Percentiles rank a stretch among this genome's conserved stretches.
phyloP scores from a whole-genome alignment of 2,888 invertebrate species.

The Magallana nippona region DNA sequence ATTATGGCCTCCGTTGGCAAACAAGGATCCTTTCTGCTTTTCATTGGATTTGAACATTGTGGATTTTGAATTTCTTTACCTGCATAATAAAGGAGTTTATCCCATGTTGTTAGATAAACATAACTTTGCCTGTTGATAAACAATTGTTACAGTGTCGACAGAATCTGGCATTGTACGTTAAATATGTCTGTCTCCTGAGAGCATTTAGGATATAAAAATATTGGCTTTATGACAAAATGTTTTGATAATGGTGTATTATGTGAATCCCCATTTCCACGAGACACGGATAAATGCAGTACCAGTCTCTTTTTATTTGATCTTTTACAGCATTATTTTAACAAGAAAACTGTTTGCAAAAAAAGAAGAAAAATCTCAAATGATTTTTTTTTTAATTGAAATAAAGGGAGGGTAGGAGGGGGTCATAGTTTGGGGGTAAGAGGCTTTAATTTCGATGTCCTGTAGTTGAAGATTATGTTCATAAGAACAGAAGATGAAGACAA shows the following conservation, averaged over 20 bases:
- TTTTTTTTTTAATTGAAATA: background rate
- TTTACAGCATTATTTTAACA: too few species aligned
- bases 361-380: too few species aligned
- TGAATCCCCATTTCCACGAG: background rate
- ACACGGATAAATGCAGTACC: too few species aligned
- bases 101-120: conserved; percentile 32
- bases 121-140: conserved; percentile 31
- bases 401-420: background rate
- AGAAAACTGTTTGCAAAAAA: too few species aligned
- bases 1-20: conserved; percentile 23
- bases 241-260: background rate
- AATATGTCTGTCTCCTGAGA: conserved; percentile 24
- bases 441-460: conserved; percentile 12
- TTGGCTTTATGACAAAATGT: conserved; percentile 5
- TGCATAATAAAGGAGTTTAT: conserved; percentile 17
- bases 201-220: conserved; percentile 27
- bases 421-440: conserved; percentile 3
- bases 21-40: conserved; percentile 5
- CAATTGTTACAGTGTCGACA: conserved; percentile 31
- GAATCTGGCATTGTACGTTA: conserved; percentile 7
- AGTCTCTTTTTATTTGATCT: too few species aligned
- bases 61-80: conserved; percentile 15
- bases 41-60: conserved; percentile 35
- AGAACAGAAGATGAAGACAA: conserved; percentile 13
- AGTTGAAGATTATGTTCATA: conserved; percentile 29